Evolutionary conservation across 1,140 invertebrate species (phyloP).

Genomic region (Lucilia sericata): DNA sequence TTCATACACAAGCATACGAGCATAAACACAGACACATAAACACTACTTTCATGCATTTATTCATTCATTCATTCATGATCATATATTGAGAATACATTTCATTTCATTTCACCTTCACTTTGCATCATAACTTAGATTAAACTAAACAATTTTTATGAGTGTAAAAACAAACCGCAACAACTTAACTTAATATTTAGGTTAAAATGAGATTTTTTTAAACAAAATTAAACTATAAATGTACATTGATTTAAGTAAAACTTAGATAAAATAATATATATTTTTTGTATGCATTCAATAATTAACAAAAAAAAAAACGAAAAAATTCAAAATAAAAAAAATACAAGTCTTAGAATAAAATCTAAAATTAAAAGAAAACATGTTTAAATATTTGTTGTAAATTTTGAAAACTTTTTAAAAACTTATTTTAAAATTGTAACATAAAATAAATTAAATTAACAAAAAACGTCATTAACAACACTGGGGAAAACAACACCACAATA

Average conservation of each 20-base stretch:
- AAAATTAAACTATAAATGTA: constrained; percentile 32
- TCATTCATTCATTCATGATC: background rate
- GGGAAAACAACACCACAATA: constrained; percentile 67
- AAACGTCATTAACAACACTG: constrained; percentile 59
- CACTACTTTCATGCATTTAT: no score
- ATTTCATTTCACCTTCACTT: background rate
- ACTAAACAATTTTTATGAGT: constrained; percentile 24
- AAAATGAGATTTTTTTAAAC: constrained; percentile 14
- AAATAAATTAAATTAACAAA: constrained; percentile 31
- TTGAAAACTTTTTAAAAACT: constrained; percentile 41
- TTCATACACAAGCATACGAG: background rate
- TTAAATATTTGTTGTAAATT: constrained; percentile 35
- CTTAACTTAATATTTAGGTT: constrained; percentile 14
- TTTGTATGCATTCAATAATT: constrained; percentile 40
- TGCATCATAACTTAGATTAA: constrained; percentile 24
- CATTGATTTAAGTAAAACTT: constrained; percentile 19
- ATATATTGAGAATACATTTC: background rate
- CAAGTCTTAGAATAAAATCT: constrained; percentile 5
- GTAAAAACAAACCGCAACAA: constrained; percentile 23
- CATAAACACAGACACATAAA: background rate
- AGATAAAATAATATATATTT: constrained; percentile 34
- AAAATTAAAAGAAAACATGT: constrained; percentile 9
- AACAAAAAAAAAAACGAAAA: constrained; percentile 22
- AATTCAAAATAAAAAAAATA: constrained; percentile 39
- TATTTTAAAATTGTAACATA: constrained; percentile 33